Base-by-base conservation (phyloP, 1,140 invertebrate genomes). In the Acromyrmex charruanus region DNA sequence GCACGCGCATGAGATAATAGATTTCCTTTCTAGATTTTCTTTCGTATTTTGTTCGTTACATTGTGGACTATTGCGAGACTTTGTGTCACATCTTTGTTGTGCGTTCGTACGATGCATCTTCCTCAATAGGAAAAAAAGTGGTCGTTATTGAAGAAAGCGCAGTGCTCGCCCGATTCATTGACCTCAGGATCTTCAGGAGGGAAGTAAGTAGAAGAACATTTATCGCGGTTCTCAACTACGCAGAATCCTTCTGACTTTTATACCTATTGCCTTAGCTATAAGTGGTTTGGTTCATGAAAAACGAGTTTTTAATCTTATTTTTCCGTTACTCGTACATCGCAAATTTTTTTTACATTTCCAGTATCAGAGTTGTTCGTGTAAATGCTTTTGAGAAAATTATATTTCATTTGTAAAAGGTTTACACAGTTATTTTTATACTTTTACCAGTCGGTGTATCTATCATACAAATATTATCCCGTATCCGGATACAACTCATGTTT, bases 161-260 rank as follows among this genome's bases (percentile, higher is more conserved):
- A 75, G 28, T 75, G 39, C 25, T 68, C 80, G 58, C n/a, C 80
- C 69, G 58, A 84, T 84, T 84, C 80, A 84, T 84, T 84, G 69
- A 84, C 69, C 80, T 75, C 80, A 14, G 53, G 80, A 61, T 74
- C 55, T 82, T 82, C 68, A 21, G 31, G 35, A 72, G 14, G 39
- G 25, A 61, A 75, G 55, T 82, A 72, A 82, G 80, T 75, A 35
- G 44, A 84, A 55, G 58, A 75, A 75, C 80, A 61, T 75, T 84
- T 74, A 21, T 58, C 55, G 55, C 55, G 80, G 80, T 84, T 84
- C 80, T 84, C 80, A 84, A 84, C 80, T 31, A 25, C 14, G 21
- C 21, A 1, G 9, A 51, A 58, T 55, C n/a, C 44, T 61, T 10
- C 49, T 6, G n/a, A 31, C 28, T 18, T 14, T 28, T 18, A 21